These are phyloP conservation scores for Microcebus jonahi DNA, from an alignment of 2,113 vertebrate genomes.

Conservation along the genomic window DNA sequence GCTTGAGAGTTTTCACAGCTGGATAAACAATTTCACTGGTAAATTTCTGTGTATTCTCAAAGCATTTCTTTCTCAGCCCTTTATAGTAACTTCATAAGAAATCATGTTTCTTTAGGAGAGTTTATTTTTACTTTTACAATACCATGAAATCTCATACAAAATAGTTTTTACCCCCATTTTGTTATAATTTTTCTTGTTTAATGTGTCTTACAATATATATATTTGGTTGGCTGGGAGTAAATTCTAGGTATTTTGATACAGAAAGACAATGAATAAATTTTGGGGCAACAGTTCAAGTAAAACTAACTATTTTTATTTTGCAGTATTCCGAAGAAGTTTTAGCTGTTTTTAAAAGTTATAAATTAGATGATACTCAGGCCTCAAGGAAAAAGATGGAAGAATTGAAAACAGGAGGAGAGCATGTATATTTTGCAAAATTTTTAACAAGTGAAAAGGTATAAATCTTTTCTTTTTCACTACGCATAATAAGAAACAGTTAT, in stretches of 20 bases:
- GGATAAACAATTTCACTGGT: background rate
- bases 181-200: conserved; percentile 33
- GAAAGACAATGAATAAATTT: conserved; percentile 18
- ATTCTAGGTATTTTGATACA: conserved; percentile 53
- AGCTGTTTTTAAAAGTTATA: conserved; percentile 98
- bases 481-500: background rate
- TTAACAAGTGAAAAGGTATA: conserved; percentile 98
- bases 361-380: conserved; percentile 97
- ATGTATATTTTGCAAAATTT: conserved; percentile 99
- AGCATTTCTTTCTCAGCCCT: conserved; percentile 9
- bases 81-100: conserved; percentile 44
- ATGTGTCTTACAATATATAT: background rate
- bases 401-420: conserved; percentile 93
- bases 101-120: background rate
- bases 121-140: conserved; percentile 36
- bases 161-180: background rate
- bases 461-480: background rate
- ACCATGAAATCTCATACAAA: background rate
- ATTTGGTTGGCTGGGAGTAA: background rate
- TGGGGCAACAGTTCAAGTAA: background rate
- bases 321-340: conserved; percentile 98
- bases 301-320: conserved; percentile 63
- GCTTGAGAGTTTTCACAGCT: background rate
- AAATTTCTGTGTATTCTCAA: background rate
- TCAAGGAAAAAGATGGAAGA: conserved; percentile 97